A percentile compares a stretch with the other conserved stretches of the same genome.
Conservation (phyloP, 2,113 vertebrate genomes). For the Motacilla tschutschensis region DNA sequence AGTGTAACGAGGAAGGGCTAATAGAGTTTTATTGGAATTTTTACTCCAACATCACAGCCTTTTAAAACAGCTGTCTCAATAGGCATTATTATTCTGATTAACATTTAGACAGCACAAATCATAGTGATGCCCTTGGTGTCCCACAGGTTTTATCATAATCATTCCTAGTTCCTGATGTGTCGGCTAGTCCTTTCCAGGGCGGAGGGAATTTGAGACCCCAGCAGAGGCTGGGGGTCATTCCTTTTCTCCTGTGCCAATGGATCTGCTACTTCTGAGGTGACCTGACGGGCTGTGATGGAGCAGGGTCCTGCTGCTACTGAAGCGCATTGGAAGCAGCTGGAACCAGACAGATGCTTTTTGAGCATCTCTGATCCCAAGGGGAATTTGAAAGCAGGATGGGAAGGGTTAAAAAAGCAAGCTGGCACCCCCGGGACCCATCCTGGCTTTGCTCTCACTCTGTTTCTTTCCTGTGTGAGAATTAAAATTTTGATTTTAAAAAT, state of each 20-base stretch:
- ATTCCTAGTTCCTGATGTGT: background rate
- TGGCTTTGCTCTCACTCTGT: background rate
- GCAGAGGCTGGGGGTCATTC: background rate
- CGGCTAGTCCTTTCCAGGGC: background rate
- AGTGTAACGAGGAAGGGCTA: slow-evolving; percentile 70
- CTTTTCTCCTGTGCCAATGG: background rate
- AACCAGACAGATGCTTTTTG: background rate
- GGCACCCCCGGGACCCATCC: background rate
- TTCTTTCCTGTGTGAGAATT: background rate
- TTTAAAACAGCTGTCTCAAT: slow-evolving; percentile 71
- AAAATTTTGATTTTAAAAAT: background rate
- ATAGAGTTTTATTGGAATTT: slow-evolving; percentile 70
- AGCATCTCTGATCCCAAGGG: background rate
- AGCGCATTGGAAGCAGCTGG: background rate
- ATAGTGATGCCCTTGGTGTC: slow-evolving; percentile 55
- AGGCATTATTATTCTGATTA: slow-evolving; percentile 71
- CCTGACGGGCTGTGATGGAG: background rate
- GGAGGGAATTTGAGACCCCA: background rate
- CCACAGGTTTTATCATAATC: slow-evolving; percentile 40
- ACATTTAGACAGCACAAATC: slow-evolving; percentile 69
- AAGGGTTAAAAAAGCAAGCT: background rate
- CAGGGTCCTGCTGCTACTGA: background rate
- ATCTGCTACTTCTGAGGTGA: background rate
- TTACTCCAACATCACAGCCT: slow-evolving; percentile 57
- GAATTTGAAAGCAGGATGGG: background rate